Evolutionary conservation across 2,113 vertebrate species (phyloP), one percentile per base, ranked within the genome.

Genomic region (Platichthys flesus): DNA sequence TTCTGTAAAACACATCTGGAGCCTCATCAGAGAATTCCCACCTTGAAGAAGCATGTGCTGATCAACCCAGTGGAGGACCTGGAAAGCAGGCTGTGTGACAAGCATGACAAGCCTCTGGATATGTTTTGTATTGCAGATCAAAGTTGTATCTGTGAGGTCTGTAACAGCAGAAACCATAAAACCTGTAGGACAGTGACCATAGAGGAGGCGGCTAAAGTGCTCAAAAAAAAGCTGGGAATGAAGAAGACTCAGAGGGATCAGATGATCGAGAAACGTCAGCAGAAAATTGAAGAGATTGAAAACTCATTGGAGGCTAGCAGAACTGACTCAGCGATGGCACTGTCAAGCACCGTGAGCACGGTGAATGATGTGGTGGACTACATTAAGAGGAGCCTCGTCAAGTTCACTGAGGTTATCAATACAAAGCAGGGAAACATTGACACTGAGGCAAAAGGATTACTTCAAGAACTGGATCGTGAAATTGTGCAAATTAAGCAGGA

Each of bases 11-110:
- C 12, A 55, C 89, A 90, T 67, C 71, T 92, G 14, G 42, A 83
- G 76, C 88, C 67, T 57, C 91, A 93, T 72, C 67, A 21, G 56
- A 86, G 1, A 9, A 0, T 28, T n/a, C 0, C 31, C 4, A 37
- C 24, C 21, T 58, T 91, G 26, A 86, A 68, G 74, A 91, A 81
- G 37, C 91, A 90, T 82, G 87, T 74, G 65, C 74, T 92, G 21
- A 92, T 90, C 60, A 4, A 63, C 7, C 76, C 86, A 1, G 75
- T 75, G 5, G 54, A 81, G 15, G 70, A 91, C 65, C 63, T 81
- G 6, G 88, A 89, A 40, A 76, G 57, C 63, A 84, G 83, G 75
- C 28, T 89, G 6, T 91, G 88, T 52, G 55, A 82, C 9, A 54
- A 2, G 3, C 89, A 91, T 0, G 4, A 59, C 2, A 20, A 74